Base-by-base conservation (phyloP, 2,113 vertebrate genomes). In the Mormyrus lacerda region DNA sequence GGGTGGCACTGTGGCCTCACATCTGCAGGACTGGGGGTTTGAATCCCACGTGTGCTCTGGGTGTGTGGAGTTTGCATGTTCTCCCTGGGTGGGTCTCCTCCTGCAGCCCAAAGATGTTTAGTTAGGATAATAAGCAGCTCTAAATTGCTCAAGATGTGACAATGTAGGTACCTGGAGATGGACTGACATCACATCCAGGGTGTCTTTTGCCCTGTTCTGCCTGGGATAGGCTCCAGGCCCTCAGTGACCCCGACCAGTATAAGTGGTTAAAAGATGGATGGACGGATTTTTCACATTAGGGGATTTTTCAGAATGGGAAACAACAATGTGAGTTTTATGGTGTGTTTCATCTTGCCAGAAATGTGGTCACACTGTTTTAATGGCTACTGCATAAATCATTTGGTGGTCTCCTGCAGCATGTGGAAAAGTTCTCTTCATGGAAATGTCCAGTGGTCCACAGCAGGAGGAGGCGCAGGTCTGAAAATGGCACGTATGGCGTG, bases 331-430 rank as follows among this genome's bases (percentile, higher is more conserved):
- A 91, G 91, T 92, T 94, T 95, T 92, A 91, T 94, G 91, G 93
- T 88, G 89, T 93, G 93, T 93, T 94, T 94, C 92, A 93, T 94
- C 92, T 93, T 39, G 83, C 90, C n/a, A 85, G 92, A 91, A 93
- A 91, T 93, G 93, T 92, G 92, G 92, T 93, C 90, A 92, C 90
- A 89, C 92, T 93, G 92, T 94, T 93, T 93, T 92, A 92, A 93
- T 93, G 93, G 93, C 93, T 93, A 90, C 91, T 91, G 92, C 93
- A 93, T 94, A 93, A 95, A 95, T 94, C 93, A 92, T 93, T 91
- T 89, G 91, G 90, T 89, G 88, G 91, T 93, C 89, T 91, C 50
- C 88, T 44, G 73, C 8, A 24, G 88, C 50, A 65, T 82, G 48
- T 21, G 31, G 48, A 48, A 27, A 76, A 19, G 45, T 48, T 65